A percentile compares a stretch with the other conserved stretches of the same genome.
Evolutionary conservation across 2,797 vertebrate genomes (phyloP).

Genomic region (Fratercula arctica): DNA sequence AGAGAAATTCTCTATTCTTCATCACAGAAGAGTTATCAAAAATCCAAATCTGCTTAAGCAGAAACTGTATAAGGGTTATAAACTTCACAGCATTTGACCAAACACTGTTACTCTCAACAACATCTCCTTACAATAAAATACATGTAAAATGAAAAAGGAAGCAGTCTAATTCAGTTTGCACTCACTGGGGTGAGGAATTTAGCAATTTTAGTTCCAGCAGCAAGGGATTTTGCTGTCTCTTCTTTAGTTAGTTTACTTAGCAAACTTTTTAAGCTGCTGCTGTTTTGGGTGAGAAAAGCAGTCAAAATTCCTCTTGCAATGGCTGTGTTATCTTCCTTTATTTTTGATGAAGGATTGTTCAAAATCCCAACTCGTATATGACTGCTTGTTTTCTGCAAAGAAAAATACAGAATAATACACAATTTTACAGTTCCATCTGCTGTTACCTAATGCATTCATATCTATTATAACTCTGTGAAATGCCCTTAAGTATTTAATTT

Average conservation of each 20-base stretch:
- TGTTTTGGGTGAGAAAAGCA: constrained; percentile 90
- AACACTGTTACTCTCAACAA: not conserved
- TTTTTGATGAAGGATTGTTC: constrained; percentile 88
- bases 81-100: not conserved
- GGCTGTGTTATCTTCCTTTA: constrained; percentile 86
- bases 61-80: not conserved
- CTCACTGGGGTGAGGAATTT: constrained; percentile 86
- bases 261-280: constrained; percentile 82
- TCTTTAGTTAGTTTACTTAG: constrained; percentile 86
- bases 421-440: constrained; percentile 1
- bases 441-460: not conserved
- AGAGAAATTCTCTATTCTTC: not conserved
- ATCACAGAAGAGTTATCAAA: not conserved
- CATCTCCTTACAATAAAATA: not conserved
- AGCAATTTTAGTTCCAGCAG: constrained; percentile 87
- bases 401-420: constrained; percentile 7
- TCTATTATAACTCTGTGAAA: not conserved
- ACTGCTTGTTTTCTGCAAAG: constrained; percentile 84
- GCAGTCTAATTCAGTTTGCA: not conserved
- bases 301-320: constrained; percentile 90
- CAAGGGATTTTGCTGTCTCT: constrained; percentile 84
- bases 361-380: constrained; percentile 88
- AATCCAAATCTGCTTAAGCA: not conserved
- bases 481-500: not conserved
- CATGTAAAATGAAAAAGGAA: not conserved